Base-by-base conservation (phyloP, 2,797 vertebrate genomes). In the Pelobates cultripes region DNA sequence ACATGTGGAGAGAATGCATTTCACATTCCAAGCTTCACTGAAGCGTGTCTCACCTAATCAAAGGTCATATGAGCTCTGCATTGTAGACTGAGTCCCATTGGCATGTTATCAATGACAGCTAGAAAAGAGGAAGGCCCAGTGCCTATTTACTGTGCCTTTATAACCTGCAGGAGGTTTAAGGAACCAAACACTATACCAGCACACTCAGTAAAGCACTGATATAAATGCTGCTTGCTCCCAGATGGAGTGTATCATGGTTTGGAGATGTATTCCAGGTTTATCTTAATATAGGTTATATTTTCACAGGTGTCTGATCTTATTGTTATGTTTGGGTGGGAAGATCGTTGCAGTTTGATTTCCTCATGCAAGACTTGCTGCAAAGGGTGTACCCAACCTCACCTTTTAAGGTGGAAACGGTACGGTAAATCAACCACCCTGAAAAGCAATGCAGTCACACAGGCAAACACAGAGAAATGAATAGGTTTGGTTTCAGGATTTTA, bases 31-130 rank as follows among this genome's bases (percentile, higher is more conserved):
- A 63, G 40, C 3, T 12, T 53, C 68, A 53, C 44, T 81, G 44
- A 64, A 45, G 44, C 73, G 69, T 43, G 60, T 17, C 74, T 82
- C 61, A 72, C 74, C 80, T 72, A 77, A 55, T 60, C 80, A 77
- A 77, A 82, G 75, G 75, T 77, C 69, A 77, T 68, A 12, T 3
- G 47, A 4, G 15, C 10, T 67, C 66, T 41, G 61, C 74, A 66
- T 5, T 3, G 7, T 47, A 57, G 60, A 6, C 3, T 75, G 42
- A 43, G 10, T 13, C 40, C 14, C 15, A 17, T 70, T 5, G 61
- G 7, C 75, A 12, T 2, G 42, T 61, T 15, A 43, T 45, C 67
- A 61, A 40, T 63, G 53, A 51, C 41, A 45, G 77, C 51, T 64
- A 43, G 2, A 57, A 69, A 75, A 57, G 12, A 8, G 63, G 4